phyloP scores from a whole-genome alignment of 1,140 invertebrate genomes.

The Tetramorium alpestre region DNA sequence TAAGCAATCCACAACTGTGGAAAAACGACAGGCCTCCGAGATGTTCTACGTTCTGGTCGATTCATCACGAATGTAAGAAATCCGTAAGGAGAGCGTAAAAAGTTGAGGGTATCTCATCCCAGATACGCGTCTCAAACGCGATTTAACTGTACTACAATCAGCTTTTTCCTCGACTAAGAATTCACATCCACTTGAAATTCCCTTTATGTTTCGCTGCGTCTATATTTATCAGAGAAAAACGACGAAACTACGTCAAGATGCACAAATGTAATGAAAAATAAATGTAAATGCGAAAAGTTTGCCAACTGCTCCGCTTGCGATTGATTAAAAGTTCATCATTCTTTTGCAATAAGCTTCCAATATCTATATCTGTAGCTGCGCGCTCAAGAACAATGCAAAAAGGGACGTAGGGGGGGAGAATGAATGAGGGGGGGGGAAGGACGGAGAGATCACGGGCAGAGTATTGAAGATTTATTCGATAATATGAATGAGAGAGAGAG shows the following conservation, averaged over 20 bases:
- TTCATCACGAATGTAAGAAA: constrained; percentile 19
- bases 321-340: constrained; percentile 62
- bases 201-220: not conserved
- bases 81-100: not conserved
- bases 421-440: not conserved
- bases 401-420: not conserved
- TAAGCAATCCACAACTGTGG: not conserved
- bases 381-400: constrained; percentile 55
- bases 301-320: constrained; percentile 36
- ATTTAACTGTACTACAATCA: constrained; percentile 22
- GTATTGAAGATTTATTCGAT: constrained; percentile 55
- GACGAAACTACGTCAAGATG: constrained; percentile 23
- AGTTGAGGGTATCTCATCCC: constrained; percentile 9
- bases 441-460: not conserved
- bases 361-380: constrained; percentile 46
- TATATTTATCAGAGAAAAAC: constrained; percentile 24
- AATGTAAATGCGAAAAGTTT: constrained; percentile 44
- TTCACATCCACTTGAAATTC: constrained; percentile 16
- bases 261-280: constrained; percentile 60
- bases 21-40: not conserved
- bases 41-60: not conserved
- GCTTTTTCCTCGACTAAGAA: not conserved
- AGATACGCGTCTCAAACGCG: constrained; percentile 29
- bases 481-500: constrained; percentile 37
- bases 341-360: constrained; percentile 54